Evolutionary conservation across 2,797 vertebrate species (phyloP).

Genomic region (Macropus fuliginosus): DNA sequence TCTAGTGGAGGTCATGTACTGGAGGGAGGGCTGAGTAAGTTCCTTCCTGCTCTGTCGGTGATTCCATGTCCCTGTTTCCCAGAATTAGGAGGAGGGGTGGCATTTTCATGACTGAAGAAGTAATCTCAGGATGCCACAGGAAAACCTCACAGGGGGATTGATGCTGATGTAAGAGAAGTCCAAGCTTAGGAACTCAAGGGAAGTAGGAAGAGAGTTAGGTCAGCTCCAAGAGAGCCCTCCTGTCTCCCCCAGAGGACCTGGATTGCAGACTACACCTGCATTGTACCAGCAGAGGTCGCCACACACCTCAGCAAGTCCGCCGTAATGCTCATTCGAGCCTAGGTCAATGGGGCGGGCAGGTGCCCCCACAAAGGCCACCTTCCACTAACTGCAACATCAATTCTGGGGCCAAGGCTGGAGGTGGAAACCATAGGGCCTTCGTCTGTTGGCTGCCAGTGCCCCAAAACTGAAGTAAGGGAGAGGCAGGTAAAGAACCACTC

Average conservation of each 20-base stretch:
- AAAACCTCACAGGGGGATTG: background rate
- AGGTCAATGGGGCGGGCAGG: background rate
- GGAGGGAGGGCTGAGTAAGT: background rate
- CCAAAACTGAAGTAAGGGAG: background rate
- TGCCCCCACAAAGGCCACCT: background rate
- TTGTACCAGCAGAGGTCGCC: slow-evolving; percentile 74
- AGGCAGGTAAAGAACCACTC: background rate
- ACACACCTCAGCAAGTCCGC: slow-evolving; percentile 61
- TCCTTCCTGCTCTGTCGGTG: background rate
- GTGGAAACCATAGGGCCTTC: background rate
- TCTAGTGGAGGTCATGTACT: background rate
- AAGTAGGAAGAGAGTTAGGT: background rate
- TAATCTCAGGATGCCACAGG: background rate
- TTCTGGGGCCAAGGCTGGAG: background rate
- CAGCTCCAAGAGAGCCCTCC: background rate
- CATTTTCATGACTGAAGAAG: background rate
- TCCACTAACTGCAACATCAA: background rate
- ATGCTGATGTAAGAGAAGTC: background rate
- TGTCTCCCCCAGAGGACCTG: background rate
- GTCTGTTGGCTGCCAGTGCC: background rate
- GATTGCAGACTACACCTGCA: background rate
- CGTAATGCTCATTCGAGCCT: background rate
- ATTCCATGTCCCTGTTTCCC: background rate
- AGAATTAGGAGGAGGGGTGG: background rate
- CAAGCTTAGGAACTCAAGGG: background rate